Evolutionary conservation across 1,140 invertebrate genomes (phyloP), one percentile per base, ranked within the genome.

Genomic region (Pogonognathellus flavescens): DNA sequence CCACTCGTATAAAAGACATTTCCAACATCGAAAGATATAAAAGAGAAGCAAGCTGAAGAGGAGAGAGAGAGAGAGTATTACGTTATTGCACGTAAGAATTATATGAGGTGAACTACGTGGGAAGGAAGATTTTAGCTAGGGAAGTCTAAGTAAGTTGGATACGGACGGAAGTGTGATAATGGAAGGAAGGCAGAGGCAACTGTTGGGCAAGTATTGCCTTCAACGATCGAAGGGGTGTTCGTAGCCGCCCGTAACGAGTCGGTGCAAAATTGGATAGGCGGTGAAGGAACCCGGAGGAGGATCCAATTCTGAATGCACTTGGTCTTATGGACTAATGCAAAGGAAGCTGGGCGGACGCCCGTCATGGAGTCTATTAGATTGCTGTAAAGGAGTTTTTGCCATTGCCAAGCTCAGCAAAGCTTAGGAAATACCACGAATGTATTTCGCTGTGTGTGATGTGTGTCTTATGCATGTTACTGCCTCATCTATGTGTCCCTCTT

Each of bases 151-250:
- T 8, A 62, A 41, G 25, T 18, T 13, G 49, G 20, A 16, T n/a
- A 87, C 25, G 49, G 53, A 86, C 59, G 76, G 72, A 84, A 76
- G 72, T 86, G 80, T 86, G 50, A 72, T 87, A 81, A 86, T 41
- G 80, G 86, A 86, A 18, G 59, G 87, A 87, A 66, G 59, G 72
- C 22, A 41, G 18, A 22, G 31, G 62, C 62, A 66, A 66, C 62
- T 66, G 62, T 66, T 66, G 62, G 62, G 62, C 5, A 66, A 66
- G 62, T 66, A 22, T 66, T 66, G 62, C 62, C 62, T 52, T 49
- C 20, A 22, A 55, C 55, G 72, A 59, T 86, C 41, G 72, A 55
- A 83, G 62, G 80, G 57, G 60, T 50, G 62, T 80, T 52, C 20
- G 80, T 52, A 25, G 49, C 52, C 57, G 80, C 22, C 41, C 13